Base-by-base conservation (phyloP, 2,888 invertebrate species). In the Agapostemon virescens region DNA sequence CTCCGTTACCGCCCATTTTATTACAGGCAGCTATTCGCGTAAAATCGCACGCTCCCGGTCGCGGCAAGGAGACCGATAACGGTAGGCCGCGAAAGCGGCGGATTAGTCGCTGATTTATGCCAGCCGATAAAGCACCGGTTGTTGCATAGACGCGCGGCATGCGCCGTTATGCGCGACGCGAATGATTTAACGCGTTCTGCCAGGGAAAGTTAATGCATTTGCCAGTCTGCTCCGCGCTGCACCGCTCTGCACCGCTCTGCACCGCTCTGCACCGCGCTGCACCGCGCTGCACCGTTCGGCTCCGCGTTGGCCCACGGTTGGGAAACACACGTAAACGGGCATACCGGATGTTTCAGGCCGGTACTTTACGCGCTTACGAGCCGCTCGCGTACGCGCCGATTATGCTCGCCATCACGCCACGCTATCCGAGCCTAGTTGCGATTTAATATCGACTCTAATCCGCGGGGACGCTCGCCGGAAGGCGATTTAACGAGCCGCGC, bases 101-200 rank as follows among this genome's bases (percentile, higher is more conserved):
- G 86, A 86, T 88, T 88, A 88, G 86, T 83, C 84, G 82, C 64
- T 88, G 87, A 88, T 88, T 88, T 88, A 88, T 86, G 87, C 74
- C 82, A 67, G 81, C 78, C 88, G 88, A 88, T 88, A 88, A 88
- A 86, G 81, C 87, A 79, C 75, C 77, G 77, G 71, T 68, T 52
- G 72, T 36, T 33, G 63, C 58, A 67, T 78, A 69, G 74, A 82
- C 77, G 74, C 70, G 66, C 69, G 61, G 72, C 72, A 69, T 72
- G 66, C 76, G 69, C 70, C 76, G 70, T 70, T 70, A 76, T 55
- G 58, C 76, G 45, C 69, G 30, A 55, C 55, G 66, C 67, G 55
- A 77, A 83, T 86, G 86, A 86, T 86, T 86, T 86, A 86, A 26
- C 81, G 74, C 58, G 77, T 66, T 77, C 79, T 69, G 73, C 71